A percentile compares a stretch with the other conserved stretches of the same genome.
Evolutionary conservation across 2,113 vertebrate genomes (phyloP).

Genomic region (Xyliphius kryptos): DNA sequence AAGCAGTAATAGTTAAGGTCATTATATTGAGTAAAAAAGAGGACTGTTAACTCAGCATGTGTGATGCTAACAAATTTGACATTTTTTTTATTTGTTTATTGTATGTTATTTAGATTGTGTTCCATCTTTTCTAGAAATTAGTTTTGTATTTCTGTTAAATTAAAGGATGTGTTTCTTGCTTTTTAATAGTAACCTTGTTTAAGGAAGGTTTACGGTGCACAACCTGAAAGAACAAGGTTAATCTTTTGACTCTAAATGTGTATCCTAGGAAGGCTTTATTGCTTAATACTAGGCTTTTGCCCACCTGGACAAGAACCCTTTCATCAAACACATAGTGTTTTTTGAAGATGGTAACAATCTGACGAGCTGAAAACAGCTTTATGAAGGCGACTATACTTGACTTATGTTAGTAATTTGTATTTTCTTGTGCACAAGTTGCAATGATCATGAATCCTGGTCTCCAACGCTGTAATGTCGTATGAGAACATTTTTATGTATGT

Average conservation of each 20-base stretch:
- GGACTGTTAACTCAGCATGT: too few species aligned
- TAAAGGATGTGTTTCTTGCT: neutral
- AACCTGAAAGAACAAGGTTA: slow-evolving; percentile 19
- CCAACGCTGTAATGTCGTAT: slow-evolving; percentile 11
- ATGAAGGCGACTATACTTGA: neutral
- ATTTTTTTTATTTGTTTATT: too few species aligned
- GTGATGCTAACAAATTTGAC: too few species aligned
- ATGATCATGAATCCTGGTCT: neutral
- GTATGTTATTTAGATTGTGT: too few species aligned
- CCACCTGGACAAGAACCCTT: neutral
- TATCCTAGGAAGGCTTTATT: slow-evolving; percentile 9
- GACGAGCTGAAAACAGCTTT: slow-evolving; percentile 22
- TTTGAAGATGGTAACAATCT: neutral
- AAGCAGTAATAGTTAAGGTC: too few species aligned
- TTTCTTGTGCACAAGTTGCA: neutral
- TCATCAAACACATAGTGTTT: neutral
- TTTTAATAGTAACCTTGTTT: slow-evolving; percentile 5
- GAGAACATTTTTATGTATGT: neutral
- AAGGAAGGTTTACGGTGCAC: slow-evolving; percentile 8
- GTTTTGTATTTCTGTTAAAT: too few species aligned
- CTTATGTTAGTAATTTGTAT: neutral
- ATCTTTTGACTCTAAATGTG: slow-evolving; percentile 5
- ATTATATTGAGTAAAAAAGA: too few species aligned
- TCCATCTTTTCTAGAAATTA: too few species aligned
- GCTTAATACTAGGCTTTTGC: neutral